Conservation (phyloP, 2,113 vertebrate species). For the Orientallactaga bullata region DNA sequence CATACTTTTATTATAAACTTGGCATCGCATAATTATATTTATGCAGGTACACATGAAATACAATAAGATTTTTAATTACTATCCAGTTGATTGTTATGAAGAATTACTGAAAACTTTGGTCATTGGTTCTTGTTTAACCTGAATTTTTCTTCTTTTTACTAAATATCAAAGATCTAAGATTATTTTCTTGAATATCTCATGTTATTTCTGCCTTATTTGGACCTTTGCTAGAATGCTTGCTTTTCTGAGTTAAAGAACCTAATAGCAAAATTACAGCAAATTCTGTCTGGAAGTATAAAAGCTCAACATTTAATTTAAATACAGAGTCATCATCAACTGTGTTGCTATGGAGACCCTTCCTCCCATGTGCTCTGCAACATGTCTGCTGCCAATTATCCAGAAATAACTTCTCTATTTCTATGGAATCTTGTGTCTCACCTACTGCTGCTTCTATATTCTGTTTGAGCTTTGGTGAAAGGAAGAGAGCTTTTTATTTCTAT, state of each 20-base stretch:
- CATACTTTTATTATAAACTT: neutral
- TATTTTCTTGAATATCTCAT: constrained; percentile 16
- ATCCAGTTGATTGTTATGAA: neutral
- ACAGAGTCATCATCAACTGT: constrained; percentile 74
- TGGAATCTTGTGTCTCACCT: constrained; percentile 70
- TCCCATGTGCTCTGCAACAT: constrained; percentile 76
- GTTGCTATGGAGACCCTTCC: constrained; percentile 80
- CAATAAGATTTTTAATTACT: neutral
- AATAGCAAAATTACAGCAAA: constrained; percentile 70
- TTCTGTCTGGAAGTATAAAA: constrained; percentile 70
- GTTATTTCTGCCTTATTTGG: constrained; percentile 66
- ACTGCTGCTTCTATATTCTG: constrained; percentile 72
- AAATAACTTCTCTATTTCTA: constrained; percentile 83
- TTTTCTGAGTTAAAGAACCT: constrained; percentile 53
- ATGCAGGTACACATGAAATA: neutral
- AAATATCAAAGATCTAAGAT: neutral
- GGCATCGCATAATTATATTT: neutral
- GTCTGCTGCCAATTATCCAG: constrained; percentile 82
- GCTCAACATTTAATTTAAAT: constrained; percentile 78
- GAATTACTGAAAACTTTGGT: neutral
- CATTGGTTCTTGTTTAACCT: neutral
- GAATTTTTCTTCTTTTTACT: constrained; percentile 31
- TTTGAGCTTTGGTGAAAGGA: constrained; percentile 52
- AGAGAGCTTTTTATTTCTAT: constrained; percentile 60
- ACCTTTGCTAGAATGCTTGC: constrained; percentile 68